Base-by-base conservation (phyloP, 2,888 invertebrate genomes). In the Halocaridina rubra region DNA sequence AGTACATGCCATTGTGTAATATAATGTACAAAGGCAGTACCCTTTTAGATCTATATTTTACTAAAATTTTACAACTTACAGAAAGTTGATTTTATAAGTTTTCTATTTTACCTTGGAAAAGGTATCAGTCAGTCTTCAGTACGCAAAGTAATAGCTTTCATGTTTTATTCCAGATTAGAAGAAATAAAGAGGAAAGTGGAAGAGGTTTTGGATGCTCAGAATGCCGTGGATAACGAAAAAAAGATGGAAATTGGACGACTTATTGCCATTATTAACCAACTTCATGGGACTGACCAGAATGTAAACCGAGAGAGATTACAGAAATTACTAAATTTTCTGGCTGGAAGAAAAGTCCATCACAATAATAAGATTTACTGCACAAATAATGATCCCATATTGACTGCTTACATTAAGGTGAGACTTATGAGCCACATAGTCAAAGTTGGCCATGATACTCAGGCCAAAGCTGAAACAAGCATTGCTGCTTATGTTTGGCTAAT, bases 401-500 rank as follows among this genome's bases (percentile, higher is more conserved):
- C 59, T 24, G 27, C 29, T 7, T 80, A 80, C 27, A 46, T 67
- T 30, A 80, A 80, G 27, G 61, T 59, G 24, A 24, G 29, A 16
- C 7, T 59, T 8, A 29, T 46, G 3, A 59, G 33, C 3, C 59
- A 61, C 24, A 53, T 72, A 19, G 57, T 80, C 8, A 80, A 80
- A 33, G 57, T 33, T 24, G 80, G 72, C 3, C 57, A 30, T n/a
- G 72, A 80, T n/a, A 72, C 24, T 22, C 72, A 72, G 39, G 33
- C 69, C 19, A 32, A 13, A 16, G 33, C 29, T 10, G 59, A 22
- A 7, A 30, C 22, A 13, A 33, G 53, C 24, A 46, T 53, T 46
- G 80, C 61, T 33, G 72, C 59, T 0, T 80, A 72, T 74, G 33
- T 72, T 7, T 80, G 80, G 80, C 19, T 80, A 8, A 32, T 80